phyloP scores from a whole-genome alignment of 2,888 invertebrate species.

The Dasysyrphus albostriatus region DNA sequence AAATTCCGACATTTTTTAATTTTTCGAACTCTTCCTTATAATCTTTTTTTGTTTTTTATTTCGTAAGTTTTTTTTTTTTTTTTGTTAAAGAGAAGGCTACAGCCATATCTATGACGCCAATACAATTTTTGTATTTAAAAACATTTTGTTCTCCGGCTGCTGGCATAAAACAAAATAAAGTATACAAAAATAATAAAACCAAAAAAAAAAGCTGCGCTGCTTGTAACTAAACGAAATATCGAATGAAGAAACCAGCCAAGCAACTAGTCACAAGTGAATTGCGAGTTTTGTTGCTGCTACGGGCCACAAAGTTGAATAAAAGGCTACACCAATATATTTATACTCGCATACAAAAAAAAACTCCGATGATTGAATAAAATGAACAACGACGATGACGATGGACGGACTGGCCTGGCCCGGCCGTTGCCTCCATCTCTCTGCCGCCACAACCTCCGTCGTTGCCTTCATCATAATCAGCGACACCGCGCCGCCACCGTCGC shows the following conservation, averaged over 20 bases:
- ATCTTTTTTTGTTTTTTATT: slow-evolving; percentile 42
- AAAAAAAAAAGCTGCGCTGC: slow-evolving; percentile 62
- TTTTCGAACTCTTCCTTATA: slow-evolving; percentile 30
- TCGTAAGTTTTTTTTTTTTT: slow-evolving; percentile 69
- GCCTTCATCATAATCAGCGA: slow-evolving; percentile 39
- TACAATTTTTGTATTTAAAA: slow-evolving; percentile 55
- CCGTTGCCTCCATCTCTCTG: slow-evolving; percentile 51
- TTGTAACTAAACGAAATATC: slow-evolving; percentile 65
- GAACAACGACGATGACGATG: slow-evolving; percentile 66
- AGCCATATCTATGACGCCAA: slow-evolving; percentile 38
- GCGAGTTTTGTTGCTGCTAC: slow-evolving; percentile 67
- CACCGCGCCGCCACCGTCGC: slow-evolving; percentile 43
- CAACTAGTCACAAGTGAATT: slow-evolving; percentile 74
- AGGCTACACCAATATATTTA: slow-evolving; percentile 53
- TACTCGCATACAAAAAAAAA: slow-evolving; percentile 29
- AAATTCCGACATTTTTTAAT: slow-evolving; percentile 55
- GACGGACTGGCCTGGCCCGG: slow-evolving; percentile 19
- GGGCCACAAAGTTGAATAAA: slow-evolving; percentile 69
- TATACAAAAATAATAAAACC: slow-evolving; percentile 26
- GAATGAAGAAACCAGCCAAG: slow-evolving; percentile 75
- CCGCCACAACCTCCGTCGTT: slow-evolving; percentile 33
- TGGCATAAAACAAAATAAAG: slow-evolving; percentile 58
- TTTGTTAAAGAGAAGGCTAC: slow-evolving; percentile 55
- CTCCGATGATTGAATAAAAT: slow-evolving; percentile 66
- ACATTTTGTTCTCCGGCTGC: slow-evolving; percentile 54